Percentiles rank a stretch among this genome's conserved stretches.
phyloP scores from a whole-genome alignment of 2,113 vertebrate genomes.

The Herpetotheres cachinnans region DNA sequence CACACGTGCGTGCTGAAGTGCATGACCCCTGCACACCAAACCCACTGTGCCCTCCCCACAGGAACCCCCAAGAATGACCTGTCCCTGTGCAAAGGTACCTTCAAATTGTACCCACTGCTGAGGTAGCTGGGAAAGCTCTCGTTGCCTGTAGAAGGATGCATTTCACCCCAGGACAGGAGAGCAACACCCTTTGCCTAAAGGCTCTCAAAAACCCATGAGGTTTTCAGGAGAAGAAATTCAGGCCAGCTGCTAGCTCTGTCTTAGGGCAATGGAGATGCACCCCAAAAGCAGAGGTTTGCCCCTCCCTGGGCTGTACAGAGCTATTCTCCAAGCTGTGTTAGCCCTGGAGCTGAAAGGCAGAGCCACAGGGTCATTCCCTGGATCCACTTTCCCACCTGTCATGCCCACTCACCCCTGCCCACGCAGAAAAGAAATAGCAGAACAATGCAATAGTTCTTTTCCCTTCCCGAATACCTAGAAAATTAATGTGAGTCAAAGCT shows the following conservation, averaged over 20 bases:
- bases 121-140: neutral
- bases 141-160: neutral
- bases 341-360: neutral
- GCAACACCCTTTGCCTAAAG: neutral
- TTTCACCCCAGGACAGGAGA: neutral
- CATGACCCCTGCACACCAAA: neutral
- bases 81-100: neutral
- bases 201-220: neutral
- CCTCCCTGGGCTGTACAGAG: neutral
- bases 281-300: neutral
- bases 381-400: neutral
- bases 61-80: neutral
- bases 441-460: neutral
- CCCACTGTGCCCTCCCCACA: too few species aligned
- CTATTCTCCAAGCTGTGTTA: neutral
- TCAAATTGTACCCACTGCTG: too few species aligned
- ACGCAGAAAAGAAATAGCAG: accelerated
- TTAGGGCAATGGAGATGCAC: neutral
- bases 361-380: neutral
- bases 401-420: neutral
- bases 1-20: neutral
- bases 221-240: neutral
- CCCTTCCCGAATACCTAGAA: neutral
- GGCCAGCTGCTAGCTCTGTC: neutral
- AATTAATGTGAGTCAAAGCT: neutral